Conservation (phyloP, 2,888 invertebrate species). For the Apeira syringaria region DNA sequence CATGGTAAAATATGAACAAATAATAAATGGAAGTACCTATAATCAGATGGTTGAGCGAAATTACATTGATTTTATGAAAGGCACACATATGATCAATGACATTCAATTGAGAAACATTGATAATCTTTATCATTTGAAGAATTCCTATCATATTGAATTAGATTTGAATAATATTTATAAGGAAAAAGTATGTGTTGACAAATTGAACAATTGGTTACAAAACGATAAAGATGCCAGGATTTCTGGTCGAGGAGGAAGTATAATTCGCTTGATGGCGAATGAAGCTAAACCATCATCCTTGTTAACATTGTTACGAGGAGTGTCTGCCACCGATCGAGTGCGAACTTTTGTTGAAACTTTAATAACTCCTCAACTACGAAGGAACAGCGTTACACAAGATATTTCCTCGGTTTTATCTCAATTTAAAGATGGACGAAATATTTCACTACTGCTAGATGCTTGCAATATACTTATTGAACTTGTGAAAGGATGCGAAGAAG, state of each 20-base stretch:
- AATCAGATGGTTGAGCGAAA: slow-evolving; percentile 60
- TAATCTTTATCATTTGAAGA: slow-evolving; percentile 69
- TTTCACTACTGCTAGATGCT: slow-evolving; percentile 53
- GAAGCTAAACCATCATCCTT: slow-evolving; percentile 47
- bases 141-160: slow-evolving; percentile 56
- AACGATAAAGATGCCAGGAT: slow-evolving; percentile 38
- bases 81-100: slow-evolving; percentile 52
- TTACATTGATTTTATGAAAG: slow-evolving; percentile 75
- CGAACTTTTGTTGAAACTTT: slow-evolving; percentile 60
- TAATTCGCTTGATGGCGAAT: slow-evolving; percentile 51
- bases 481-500: slow-evolving; percentile 57
- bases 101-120: slow-evolving; percentile 57
- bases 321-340: slow-evolving; percentile 58
- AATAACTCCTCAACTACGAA: slow-evolving; percentile 36
- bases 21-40: slow-evolving; percentile 47
- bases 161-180: slow-evolving; percentile 58
- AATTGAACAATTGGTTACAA: slow-evolving; percentile 44
- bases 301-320: slow-evolving; percentile 52
- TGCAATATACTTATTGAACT: slow-evolving; percentile 60
- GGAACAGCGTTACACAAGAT: slow-evolving; percentile 21
- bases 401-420: slow-evolving; percentile 34
- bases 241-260: slow-evolving; percentile 51
- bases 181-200: slow-evolving; percentile 46
- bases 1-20: slow-evolving; percentile 67
- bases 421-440: slow-evolving; percentile 62